These are phyloP conservation scores for Drosophila longiperda DNA, from an alignment of 2,888 invertebrate species.

Conservation along the genomic window DNA sequence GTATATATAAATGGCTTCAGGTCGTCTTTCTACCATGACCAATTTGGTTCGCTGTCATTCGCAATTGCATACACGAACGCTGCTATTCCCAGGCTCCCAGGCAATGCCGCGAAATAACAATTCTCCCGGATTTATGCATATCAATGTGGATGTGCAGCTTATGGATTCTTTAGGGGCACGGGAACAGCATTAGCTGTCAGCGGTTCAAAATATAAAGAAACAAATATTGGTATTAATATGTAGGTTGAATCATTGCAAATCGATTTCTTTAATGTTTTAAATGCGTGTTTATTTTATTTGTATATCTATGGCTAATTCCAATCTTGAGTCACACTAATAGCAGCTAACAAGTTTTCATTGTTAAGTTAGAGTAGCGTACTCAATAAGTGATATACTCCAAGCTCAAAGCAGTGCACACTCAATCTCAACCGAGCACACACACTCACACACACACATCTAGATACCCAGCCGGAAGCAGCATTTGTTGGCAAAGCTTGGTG, in stretches of 20 bases:
- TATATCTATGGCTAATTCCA: not conserved
- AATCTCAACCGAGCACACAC: not conserved
- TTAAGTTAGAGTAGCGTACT: slow-evolving; percentile 8
- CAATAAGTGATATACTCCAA: not conserved
- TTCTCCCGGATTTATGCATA: slow-evolving; percentile 10
- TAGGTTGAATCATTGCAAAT: not conserved
- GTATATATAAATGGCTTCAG: not conserved
- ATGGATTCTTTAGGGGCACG: not conserved
- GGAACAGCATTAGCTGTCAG: too few species aligned
- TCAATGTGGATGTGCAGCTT: not conserved
- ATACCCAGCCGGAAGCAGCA: not conserved
- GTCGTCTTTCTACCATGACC: not conserved
- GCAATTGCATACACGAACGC: slow-evolving; percentile 36
- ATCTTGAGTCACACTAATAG: not conserved
- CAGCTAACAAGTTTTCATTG: not conserved
- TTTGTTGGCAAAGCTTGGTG: not conserved
- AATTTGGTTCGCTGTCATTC: slow-evolving; percentile 18
- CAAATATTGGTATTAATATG: not conserved
- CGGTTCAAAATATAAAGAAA: not conserved
- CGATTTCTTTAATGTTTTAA: not conserved
- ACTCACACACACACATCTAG: not conserved
- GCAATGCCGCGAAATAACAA: slow-evolving; percentile 7
- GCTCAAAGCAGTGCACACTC: not conserved
- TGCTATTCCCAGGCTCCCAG: not conserved
- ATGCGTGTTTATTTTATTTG: not conserved